phyloP scores from a whole-genome alignment of 2,113 vertebrate genomes.

The Equus przewalskii region DNA sequence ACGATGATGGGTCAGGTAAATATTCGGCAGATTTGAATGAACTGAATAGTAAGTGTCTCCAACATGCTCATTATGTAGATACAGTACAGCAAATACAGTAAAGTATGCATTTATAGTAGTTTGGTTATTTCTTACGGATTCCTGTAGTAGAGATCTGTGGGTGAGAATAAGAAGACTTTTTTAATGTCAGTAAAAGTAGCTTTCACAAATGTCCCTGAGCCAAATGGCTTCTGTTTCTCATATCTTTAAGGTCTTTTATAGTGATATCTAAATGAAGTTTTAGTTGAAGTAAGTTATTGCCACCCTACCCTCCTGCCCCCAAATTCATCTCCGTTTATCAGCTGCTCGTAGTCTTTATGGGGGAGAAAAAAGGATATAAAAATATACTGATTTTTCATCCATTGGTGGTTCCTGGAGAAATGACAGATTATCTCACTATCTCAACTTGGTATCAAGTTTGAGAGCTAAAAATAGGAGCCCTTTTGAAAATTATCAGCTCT shows the following conservation, averaged over 20 bases:
- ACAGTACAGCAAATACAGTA: too few species aligned
- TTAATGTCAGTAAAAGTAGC: background rate
- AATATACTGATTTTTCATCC: background rate
- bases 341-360: background rate
- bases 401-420: background rate
- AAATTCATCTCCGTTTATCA: background rate
- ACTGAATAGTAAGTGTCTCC: background rate
- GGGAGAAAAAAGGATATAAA: background rate
- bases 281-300: background rate
- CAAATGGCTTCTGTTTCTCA: background rate
- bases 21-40: background rate
- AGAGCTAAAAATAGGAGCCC: background rate
- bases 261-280: background rate
- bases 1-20: background rate
- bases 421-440: background rate
- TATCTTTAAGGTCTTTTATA: background rate
- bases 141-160: background rate
- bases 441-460: background rate
- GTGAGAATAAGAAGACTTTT: background rate
- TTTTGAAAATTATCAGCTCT: background rate
- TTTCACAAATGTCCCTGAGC: background rate
- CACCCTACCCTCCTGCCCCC: background rate
- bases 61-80: fast-evolving
- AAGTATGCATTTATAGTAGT: background rate
- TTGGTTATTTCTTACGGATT: background rate